Percentiles rank a stretch among this genome's conserved stretches.
Evolutionary conservation across 2,888 invertebrate species (phyloP).

Genomic region (Archips xylosteana): DNA sequence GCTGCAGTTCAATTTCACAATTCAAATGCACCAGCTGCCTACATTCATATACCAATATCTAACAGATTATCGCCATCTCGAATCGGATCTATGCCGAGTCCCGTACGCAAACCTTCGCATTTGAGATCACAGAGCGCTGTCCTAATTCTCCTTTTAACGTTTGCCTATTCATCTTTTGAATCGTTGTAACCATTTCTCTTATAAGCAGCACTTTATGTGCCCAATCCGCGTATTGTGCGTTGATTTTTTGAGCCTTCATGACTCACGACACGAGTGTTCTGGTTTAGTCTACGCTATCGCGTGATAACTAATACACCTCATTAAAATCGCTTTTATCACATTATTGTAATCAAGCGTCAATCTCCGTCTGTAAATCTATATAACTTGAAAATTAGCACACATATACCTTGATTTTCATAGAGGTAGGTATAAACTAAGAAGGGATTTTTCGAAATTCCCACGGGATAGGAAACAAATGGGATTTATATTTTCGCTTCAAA

Average conservation of each 20-base stretch:
- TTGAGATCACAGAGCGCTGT: constrained; percentile 35
- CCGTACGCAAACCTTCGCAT: constrained; percentile 21
- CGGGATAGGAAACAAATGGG: too few species aligned
- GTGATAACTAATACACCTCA: constrained; percentile 10
- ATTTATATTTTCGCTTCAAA: too few species aligned
- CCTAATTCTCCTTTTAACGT: constrained; percentile 34
- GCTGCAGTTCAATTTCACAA: constrained; percentile 2
- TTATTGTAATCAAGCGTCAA: neutral
- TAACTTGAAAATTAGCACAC: too few species aligned
- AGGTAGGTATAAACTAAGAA: too few species aligned
- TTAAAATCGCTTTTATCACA: constrained; percentile 10
- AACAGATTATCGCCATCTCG: constrained; percentile 12
- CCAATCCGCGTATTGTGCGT: constrained; percentile 24
- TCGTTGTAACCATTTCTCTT: constrained; percentile 30
- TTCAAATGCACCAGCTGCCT: neutral
- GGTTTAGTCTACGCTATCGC: constrained; percentile 20
- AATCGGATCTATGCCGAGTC: constrained; percentile 1
- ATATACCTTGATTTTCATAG: too few species aligned
- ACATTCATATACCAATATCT: constrained; percentile 2
- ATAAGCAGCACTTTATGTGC: constrained; percentile 22
- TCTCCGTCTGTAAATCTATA: neutral
- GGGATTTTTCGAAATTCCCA: too few species aligned
- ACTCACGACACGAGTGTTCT: constrained; percentile 20
- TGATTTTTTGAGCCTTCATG: constrained; percentile 21
- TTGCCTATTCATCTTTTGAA: constrained; percentile 36